A percentile compares a stretch with the other conserved stretches of the same genome.
Conservation (phyloP, 2,113 vertebrate genomes). For the Perognathus longimembris region DNA sequence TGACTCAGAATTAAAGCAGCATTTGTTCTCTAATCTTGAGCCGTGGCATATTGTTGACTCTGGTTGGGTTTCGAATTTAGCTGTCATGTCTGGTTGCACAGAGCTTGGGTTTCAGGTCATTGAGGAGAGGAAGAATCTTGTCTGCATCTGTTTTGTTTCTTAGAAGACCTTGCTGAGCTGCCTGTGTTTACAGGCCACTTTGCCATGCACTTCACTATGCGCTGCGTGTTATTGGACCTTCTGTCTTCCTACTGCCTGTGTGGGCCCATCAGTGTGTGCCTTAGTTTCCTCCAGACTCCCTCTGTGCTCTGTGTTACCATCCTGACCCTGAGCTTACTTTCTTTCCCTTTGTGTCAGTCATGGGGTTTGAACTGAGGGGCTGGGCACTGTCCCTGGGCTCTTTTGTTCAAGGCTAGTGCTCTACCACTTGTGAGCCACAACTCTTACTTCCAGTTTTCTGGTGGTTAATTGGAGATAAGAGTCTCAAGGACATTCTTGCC, state of each 20-base stretch:
- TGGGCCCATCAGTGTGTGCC: neutral
- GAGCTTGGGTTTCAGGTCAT: slow-evolving; percentile 37
- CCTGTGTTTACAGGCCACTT: neutral
- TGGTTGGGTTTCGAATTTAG: slow-evolving; percentile 31
- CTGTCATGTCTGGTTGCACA: slow-evolving; percentile 39
- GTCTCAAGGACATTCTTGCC: neutral
- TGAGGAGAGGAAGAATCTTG: slow-evolving; percentile 32
- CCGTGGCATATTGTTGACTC: neutral
- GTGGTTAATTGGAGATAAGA: too few species aligned
- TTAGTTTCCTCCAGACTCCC: neutral
- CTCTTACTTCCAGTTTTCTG: too few species aligned
- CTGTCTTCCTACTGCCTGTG: neutral
- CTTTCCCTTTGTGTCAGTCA: neutral
- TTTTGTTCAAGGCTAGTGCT: too few species aligned
- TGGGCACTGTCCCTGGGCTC: too few species aligned
- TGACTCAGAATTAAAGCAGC: neutral
- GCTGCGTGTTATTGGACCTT: neutral
- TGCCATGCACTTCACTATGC: neutral
- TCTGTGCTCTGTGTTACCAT: neutral
- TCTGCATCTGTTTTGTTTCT: neutral
- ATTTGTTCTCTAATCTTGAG: slow-evolving; percentile 19
- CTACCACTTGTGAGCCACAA: too few species aligned
- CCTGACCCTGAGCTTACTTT: neutral
- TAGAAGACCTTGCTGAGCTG: neutral
- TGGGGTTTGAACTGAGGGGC: too few species aligned